Conservation (phyloP, 2,113 vertebrate genomes). For the Urocitellus parryii region DNA sequence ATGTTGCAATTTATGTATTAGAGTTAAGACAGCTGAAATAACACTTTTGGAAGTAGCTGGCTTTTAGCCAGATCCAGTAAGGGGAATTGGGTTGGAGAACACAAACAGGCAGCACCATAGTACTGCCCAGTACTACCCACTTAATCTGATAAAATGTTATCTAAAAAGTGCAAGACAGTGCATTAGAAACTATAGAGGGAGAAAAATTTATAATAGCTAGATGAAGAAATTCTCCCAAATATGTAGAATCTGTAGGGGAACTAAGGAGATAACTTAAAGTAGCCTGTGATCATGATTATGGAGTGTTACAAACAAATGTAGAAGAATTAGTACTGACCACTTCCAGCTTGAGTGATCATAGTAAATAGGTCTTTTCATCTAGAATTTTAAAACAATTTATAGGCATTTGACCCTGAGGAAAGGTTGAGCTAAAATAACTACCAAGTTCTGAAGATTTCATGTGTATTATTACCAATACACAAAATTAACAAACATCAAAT, state of each 20-base stretch:
- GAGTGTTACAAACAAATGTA: neutral
- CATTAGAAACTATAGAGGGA: neutral
- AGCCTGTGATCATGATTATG: neutral
- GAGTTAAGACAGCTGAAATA: constrained; percentile 52
- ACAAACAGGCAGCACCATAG: neutral
- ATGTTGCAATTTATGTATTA: constrained; percentile 31
- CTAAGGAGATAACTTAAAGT: neutral
- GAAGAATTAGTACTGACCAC: neutral
- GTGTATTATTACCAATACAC: neutral
- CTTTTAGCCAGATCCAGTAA: constrained; percentile 47
- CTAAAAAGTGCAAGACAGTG: neutral
- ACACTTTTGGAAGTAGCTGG: constrained; percentile 38
- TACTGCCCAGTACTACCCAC: neutral
- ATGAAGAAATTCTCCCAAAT: neutral
- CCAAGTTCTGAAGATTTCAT: constrained; percentile 34
- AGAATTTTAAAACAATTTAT: constrained; percentile 52
- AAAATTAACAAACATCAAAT: constrained; percentile 30
- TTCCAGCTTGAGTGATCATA: constrained; percentile 15
- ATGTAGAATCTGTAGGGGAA: neutral
- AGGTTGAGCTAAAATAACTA: constrained; percentile 51
- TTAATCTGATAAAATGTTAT: constrained; percentile 35
- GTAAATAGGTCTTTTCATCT: constrained; percentile 32
- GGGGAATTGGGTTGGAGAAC: constrained; percentile 28
- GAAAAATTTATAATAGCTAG: constrained; percentile 40
- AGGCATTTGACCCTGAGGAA: constrained; percentile 45